Percentiles rank a stretch among this genome's conserved stretches.
phyloP scores from a whole-genome alignment of 1,140 invertebrate genomes.

The Drosophila mayri region DNA sequence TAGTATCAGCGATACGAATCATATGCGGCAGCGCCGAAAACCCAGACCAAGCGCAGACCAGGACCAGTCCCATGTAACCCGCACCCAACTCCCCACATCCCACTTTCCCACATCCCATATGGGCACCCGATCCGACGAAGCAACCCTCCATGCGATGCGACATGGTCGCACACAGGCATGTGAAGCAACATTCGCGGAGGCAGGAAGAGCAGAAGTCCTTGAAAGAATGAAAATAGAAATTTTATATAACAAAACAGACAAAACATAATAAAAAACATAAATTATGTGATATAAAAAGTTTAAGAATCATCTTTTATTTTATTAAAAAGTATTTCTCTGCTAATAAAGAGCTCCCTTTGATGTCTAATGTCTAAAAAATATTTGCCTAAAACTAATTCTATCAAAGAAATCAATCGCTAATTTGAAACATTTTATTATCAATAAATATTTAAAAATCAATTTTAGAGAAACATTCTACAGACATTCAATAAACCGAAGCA shows the following conservation, averaged over 20 bases:
- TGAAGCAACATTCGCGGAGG: constrained; percentile 5
- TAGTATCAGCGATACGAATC: constrained; percentile 78
- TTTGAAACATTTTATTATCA: neutral
- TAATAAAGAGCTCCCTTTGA: neutral
- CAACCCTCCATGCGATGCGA: constrained; percentile 19
- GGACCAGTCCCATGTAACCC: constrained; percentile 3
- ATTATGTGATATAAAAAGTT: no score
- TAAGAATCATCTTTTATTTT: no score
- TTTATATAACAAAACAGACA: neutral
- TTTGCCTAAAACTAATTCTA: neutral
- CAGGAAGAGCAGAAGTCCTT: neutral
- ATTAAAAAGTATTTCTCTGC: no score
- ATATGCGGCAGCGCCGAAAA: constrained; percentile 72
- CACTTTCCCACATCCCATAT: constrained; percentile 12
- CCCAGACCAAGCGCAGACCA: constrained; percentile 36
- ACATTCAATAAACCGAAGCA: neutral
- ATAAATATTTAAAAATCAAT: no score
- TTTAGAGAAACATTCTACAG: neutral
- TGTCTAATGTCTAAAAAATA: neutral
- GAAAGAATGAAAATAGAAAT: neutral
- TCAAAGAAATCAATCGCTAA: no score
- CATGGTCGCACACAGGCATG: constrained; percentile 25
- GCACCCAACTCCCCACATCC: neutral
- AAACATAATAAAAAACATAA: no score
- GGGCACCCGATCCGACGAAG: constrained; percentile 13